Evolutionary conservation across 2,888 invertebrate species (phyloP), one percentile per base, ranked within the genome.

Genomic region (Hypomecis atomaria): DNA sequence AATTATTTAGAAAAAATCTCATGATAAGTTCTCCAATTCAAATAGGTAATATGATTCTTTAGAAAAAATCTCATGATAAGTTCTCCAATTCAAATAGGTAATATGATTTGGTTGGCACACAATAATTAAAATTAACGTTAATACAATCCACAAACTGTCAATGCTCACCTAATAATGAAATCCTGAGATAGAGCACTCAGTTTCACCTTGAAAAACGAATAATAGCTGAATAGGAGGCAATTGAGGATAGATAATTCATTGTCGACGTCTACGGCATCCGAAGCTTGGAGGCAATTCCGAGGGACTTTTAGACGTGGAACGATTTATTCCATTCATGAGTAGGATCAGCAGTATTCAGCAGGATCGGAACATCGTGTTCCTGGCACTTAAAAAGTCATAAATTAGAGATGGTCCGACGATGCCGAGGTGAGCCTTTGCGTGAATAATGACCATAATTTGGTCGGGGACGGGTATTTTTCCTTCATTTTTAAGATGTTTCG

Each of bases 311-410:
- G 70, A 66, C 68, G 72, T 66, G 66, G 69, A 75, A 73, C 77
- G 75, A 74, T 76, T 78, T 79, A 78, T 80, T 75, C 65, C 67
- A 71, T 74, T 75, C 75, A 74, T 77, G 75, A 78, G 74, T 76
- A 73, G 76, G 76, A 81, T 81, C 78, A 77, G 73, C 67, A 71
- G 76, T 76, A 82, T 82, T 81, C 78, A 78, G 72, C 67, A 70
- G 74, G 77, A 82, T 82, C 73, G 74, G 81, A 81, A 83, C 82
- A 84, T 78, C 78, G 79, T 85, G 84, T 85, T 82, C 77, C 73
- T 81, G 85, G 82, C 85, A 86, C 80, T 88, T 85, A 85, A 86
- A 87, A 88, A 84, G 82, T 80, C 79, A 83, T 87, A 88, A 88
- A 88, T 89, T 87, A 85, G 74, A 76, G 79, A 76, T 78, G 79